These are phyloP conservation scores for Cheilosia pagana DNA, from an alignment of 2,888 invertebrate species.

Conservation along the genomic window DNA sequence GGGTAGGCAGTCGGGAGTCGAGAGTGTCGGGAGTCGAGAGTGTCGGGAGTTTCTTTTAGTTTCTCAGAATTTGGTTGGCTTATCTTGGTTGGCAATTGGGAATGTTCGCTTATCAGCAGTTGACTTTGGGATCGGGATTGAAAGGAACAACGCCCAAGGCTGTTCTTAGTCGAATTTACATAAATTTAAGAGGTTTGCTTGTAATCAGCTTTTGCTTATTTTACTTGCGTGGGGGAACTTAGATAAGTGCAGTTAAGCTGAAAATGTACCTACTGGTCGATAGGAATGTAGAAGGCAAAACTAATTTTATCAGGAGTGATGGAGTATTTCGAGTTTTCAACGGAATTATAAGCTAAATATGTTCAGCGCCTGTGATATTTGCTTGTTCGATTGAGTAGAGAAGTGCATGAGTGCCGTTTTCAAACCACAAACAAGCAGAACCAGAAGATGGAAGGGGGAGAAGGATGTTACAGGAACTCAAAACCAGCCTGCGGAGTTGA, in stretches of 20 bases:
- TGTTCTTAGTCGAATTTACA: constrained; percentile 20
- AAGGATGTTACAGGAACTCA: no score
- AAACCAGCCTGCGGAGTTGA: no score
- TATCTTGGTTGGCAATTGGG: constrained; percentile 37
- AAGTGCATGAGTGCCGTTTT: no score
- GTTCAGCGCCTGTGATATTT: no score
- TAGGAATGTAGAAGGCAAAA: background rate
- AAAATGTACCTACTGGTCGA: background rate
- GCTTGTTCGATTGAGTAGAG: no score
- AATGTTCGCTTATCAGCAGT: constrained; percentile 56
- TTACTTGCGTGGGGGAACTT: background rate
- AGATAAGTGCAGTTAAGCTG: background rate
- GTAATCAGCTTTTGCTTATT: constrained; percentile 4
- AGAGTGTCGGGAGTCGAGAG: no score
- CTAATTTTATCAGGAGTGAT: background rate
- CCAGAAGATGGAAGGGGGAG: no score
- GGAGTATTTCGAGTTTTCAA: no score
- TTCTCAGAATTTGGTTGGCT: constrained; percentile 6
- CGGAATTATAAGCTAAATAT: no score
- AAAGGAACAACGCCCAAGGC: constrained; percentile 61
- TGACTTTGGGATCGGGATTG: background rate
- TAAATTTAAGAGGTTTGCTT: background rate
- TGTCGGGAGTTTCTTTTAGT: constrained; percentile 6
- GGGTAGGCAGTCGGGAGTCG: no score
- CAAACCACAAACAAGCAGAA: no score